phyloP scores from a whole-genome alignment of 1,140 invertebrate genomes.

The Drosophila watanabei region DNA sequence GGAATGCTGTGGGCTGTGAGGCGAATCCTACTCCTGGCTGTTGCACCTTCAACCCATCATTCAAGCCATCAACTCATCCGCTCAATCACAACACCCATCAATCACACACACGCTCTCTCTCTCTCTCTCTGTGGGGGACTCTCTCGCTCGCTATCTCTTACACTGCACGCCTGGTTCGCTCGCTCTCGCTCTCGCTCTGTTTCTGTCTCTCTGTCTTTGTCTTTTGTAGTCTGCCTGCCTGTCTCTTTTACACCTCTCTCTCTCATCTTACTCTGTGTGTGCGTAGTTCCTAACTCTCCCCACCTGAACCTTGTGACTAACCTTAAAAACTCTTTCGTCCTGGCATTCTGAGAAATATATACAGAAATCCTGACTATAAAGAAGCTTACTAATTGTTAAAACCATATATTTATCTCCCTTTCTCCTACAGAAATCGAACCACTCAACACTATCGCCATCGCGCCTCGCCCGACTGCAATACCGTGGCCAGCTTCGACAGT shows the following conservation, averaged over 20 bases:
- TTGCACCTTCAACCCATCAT: conserved; percentile 61
- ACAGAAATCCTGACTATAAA: background rate
- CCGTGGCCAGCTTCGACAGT: conserved; percentile 94
- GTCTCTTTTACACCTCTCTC: conserved; percentile 22
- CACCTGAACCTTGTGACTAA: conserved; percentile 44
- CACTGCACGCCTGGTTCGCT: conserved; percentile 39
- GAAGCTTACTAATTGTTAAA: conserved; percentile 1
- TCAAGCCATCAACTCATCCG: conserved; percentile 38
- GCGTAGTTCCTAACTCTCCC: conserved; percentile 30
- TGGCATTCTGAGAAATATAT: conserved; percentile 3
- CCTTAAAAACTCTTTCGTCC: conserved; percentile 37
- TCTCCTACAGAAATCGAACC: conserved; percentile 89
- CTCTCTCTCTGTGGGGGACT: conserved; percentile 39
- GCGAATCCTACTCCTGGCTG: conserved; percentile 62
- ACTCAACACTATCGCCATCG: conserved; percentile 93
- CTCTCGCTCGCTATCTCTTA: conserved; percentile 8
- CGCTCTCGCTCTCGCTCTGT: background rate
- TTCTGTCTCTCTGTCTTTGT: conserved; percentile 33
- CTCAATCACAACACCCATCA: conserved; percentile 19
- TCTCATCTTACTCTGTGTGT: conserved; percentile 17
- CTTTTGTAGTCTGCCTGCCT: conserved; percentile 10
- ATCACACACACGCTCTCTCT: conserved; percentile 4
- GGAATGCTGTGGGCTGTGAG: conserved; percentile 60
- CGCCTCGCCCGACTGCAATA: conserved; percentile 94
- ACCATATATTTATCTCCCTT: conserved; percentile 2